Conservation (phyloP, 2,797 vertebrate species). For the Sphenopsis melanotis region DNA sequence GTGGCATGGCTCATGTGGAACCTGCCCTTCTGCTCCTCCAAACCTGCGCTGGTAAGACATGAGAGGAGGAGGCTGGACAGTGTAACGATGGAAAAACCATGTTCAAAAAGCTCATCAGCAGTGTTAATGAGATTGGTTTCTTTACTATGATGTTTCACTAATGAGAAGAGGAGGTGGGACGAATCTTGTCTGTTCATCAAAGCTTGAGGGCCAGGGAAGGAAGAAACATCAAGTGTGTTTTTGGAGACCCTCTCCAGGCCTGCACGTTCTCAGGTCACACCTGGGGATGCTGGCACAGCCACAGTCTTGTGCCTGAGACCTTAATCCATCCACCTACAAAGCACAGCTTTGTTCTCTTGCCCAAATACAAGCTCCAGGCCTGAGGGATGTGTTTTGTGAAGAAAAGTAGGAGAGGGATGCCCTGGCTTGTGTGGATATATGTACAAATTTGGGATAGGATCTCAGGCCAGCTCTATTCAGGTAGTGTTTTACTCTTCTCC, state of each 20-base stretch:
- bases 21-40: background rate
- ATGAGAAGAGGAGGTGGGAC: background rate
- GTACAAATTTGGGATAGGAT: background rate
- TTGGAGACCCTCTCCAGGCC: background rate
- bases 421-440: background rate
- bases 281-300: accelerated
- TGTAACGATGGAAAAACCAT: background rate
- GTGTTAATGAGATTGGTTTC: background rate
- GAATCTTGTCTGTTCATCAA: background rate
- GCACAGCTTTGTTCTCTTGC: background rate
- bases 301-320: background rate
- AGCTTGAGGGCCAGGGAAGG: background rate
- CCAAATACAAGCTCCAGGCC: background rate
- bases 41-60: background rate
- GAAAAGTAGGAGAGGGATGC: background rate
- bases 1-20: background rate
- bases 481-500: background rate
- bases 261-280: background rate
- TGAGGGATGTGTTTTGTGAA: background rate
- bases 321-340: background rate
- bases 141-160: background rate
- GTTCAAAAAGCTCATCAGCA: background rate
- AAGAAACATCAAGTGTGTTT: background rate
- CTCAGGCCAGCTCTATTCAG: background rate
- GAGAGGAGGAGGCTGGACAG: background rate